Percentiles rank a stretch among this genome's conserved stretches.
Evolutionary conservation across 2,113 vertebrate genomes (phyloP).

Genomic region (Ornithorhynchus anatinus): DNA sequence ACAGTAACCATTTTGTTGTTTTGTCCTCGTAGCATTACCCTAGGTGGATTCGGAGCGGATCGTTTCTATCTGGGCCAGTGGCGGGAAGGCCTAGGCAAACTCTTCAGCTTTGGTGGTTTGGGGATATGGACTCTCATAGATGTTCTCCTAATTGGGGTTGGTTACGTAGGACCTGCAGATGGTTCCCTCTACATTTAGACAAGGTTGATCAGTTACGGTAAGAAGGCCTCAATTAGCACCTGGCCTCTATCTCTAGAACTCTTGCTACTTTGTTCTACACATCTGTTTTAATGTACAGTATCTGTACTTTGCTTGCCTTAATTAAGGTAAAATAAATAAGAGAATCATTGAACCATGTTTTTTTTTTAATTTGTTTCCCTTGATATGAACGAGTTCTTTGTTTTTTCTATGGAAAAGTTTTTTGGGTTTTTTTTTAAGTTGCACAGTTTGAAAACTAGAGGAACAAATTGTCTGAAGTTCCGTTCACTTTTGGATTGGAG

Average conservation of each 20-base stretch:
- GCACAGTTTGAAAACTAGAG: neutral
- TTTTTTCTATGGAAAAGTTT: slow-evolving; percentile 57
- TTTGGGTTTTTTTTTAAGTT: too few relatives aligned
- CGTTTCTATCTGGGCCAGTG: slow-evolving; percentile 98
- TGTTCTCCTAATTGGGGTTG: slow-evolving; percentile 91
- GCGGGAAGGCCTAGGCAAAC: slow-evolving; percentile 95
- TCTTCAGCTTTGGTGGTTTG: slow-evolving; percentile 97
- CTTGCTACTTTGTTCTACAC: neutral
- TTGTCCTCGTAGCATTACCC: slow-evolving; percentile 82
- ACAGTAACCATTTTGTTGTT: neutral
- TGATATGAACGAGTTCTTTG: neutral
- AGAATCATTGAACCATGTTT: slow-evolving; percentile 24
- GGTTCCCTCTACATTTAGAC: slow-evolving; percentile 95
- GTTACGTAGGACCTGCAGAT: slow-evolving; percentile 95
- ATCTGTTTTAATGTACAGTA: slow-evolving; percentile 75
- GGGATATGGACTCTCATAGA: slow-evolving; percentile 98
- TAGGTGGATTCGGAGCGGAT: slow-evolving; percentile 95
- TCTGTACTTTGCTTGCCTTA: slow-evolving; percentile 80
- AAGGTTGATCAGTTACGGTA: neutral
- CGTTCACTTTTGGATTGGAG: neutral
- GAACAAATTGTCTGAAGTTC: neutral
- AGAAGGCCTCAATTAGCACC: neutral
- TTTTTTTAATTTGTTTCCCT: slow-evolving; percentile 45
- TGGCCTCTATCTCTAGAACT: neutral
- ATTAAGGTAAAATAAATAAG: slow-evolving; percentile 75